phyloP scores from a whole-genome alignment of 1,140 invertebrate genomes.

The Sycophila sp. region DNA sequence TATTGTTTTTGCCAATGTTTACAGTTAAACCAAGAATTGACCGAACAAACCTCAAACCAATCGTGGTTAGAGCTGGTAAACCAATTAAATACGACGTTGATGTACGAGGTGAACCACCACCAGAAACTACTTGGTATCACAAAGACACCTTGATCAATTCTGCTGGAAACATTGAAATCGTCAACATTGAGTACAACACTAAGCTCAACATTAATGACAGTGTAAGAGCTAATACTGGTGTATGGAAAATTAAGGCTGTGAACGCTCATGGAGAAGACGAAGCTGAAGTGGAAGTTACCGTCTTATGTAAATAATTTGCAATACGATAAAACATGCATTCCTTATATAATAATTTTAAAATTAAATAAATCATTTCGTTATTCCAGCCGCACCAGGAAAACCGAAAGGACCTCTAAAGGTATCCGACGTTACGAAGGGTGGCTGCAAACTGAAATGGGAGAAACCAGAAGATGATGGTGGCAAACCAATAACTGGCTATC shows the following conservation, averaged over 20 bases:
- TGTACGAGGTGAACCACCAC: slow-evolving; percentile 93
- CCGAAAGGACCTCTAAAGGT: slow-evolving; percentile 93
- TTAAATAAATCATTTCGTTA: slow-evolving; percentile 22
- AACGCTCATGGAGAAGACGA: slow-evolving; percentile 94
- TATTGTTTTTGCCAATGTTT: slow-evolving; percentile 42
- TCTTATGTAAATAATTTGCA: slow-evolving; percentile 76
- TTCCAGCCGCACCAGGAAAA: slow-evolving; percentile 78
- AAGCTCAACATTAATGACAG: slow-evolving; percentile 89
- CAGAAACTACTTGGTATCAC: slow-evolving; percentile 89
- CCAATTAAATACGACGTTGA: slow-evolving; percentile 93
- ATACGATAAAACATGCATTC: not conserved
- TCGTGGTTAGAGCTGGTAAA: slow-evolving; percentile 91
- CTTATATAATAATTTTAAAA: not conserved
- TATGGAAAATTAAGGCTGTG: slow-evolving; percentile 90
- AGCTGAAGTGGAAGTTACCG: slow-evolving; percentile 91
- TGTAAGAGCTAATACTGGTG: slow-evolving; percentile 83
- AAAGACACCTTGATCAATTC: slow-evolving; percentile 68
- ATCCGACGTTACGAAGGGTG: slow-evolving; percentile 89
- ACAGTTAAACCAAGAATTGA: slow-evolving; percentile 96
- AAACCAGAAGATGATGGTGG: slow-evolving; percentile 99
- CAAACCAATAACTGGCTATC: slow-evolving; percentile 93
- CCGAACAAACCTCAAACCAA: slow-evolving; percentile 90
- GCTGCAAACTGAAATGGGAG: slow-evolving; percentile 94
- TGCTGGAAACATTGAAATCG: slow-evolving; percentile 82
- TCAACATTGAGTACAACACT: slow-evolving; percentile 93